Evolutionary conservation across 2,888 invertebrate species (phyloP), one percentile per base, ranked within the genome.

Genomic region (Steromphala cineraria): DNA sequence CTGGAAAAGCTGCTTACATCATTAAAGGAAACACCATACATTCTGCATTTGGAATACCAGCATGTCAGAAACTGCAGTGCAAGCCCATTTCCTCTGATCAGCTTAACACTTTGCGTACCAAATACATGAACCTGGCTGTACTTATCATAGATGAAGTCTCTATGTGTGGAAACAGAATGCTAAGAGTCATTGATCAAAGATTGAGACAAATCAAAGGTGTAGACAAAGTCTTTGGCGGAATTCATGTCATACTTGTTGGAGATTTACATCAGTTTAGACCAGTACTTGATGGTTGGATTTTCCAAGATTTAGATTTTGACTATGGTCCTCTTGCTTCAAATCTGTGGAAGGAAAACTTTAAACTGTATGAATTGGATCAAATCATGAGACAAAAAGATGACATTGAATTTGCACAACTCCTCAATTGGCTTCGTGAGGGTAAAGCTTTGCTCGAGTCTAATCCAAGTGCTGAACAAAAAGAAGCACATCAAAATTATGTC

Each of bases 91-190:
- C 76, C 2, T 24, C 52, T 15, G 52, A 53, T 46, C 55, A 52
- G 24, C 17, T 77, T 28, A 62, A 82, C 52, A 82, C 82, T 0
- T 28, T 71, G 36, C 24, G 24, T 19, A 55, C 19, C n/a, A 13
- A 67, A 52, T 55, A 78, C 67, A 52, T 67, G 19, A 53, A 80
- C 21, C n/a, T 86, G 8, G 71, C 79, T 67, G 53, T 82, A 24
- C 46, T 86, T 13, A 67, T 86, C n/a, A 83, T 84, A 21, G 85
- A 86, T 82, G 86, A 86, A 80, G 81, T 86, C 19, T 85, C 84
- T 7, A 86, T 85, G 85, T 85, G 85, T 40, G 85, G 86, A 8
- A 55, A 19, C 21, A 31, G 31, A 15, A 82, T 84, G 82, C 74
- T 86, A 0, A 78, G 81, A 74, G 77, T 52, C 62, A 56, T 86